phyloP scores from a whole-genome alignment of 2,113 vertebrate species.

The Corythoichthys haematopterus region DNA sequence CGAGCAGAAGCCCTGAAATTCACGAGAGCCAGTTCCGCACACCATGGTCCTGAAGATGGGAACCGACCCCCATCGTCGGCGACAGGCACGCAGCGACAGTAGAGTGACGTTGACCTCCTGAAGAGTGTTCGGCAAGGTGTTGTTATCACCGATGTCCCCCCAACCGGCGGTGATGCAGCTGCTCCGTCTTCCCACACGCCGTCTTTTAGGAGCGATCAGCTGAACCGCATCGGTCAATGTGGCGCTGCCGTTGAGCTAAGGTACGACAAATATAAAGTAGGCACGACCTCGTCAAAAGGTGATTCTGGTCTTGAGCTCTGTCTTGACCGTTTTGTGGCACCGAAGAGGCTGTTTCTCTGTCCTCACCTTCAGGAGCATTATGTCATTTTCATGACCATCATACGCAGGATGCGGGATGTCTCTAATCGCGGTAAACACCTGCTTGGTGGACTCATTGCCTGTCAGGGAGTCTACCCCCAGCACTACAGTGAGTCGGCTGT shows the following conservation, averaged over 20 bases:
- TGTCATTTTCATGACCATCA: conserved; percentile 47
- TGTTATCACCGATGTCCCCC: conserved; percentile 51
- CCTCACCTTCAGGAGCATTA: conserved; percentile 73
- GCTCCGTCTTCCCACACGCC: not conserved
- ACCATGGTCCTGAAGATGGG: conserved; percentile 45
- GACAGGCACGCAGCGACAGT: conserved; percentile 25
- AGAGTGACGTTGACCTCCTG: conserved; percentile 58
- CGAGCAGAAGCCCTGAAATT: conserved; percentile 56
- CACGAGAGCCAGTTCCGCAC: conserved; percentile 16
- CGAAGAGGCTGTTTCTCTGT: not conserved
- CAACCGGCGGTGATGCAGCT: conserved; percentile 55
- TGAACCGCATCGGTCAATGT: conserved; percentile 47
- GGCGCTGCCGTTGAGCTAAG: conserved; percentile 46
- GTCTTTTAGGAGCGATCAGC: conserved; percentile 38
- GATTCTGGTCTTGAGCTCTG: not conserved
- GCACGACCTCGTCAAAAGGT: not conserved
- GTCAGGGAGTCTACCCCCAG: conserved; percentile 52
- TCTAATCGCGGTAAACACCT: conserved; percentile 12
- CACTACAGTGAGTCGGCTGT: conserved; percentile 56
- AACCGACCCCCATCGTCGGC: conserved; percentile 9
- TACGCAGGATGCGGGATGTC: conserved; percentile 51
- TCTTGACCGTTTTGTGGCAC: not conserved
- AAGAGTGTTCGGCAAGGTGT: conserved; percentile 39
- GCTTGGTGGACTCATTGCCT: conserved; percentile 30
- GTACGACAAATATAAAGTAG: not conserved